These are phyloP conservation scores for Eremophila alpestris DNA, from an alignment of 2,797 vertebrate species.

Conservation along the genomic window DNA sequence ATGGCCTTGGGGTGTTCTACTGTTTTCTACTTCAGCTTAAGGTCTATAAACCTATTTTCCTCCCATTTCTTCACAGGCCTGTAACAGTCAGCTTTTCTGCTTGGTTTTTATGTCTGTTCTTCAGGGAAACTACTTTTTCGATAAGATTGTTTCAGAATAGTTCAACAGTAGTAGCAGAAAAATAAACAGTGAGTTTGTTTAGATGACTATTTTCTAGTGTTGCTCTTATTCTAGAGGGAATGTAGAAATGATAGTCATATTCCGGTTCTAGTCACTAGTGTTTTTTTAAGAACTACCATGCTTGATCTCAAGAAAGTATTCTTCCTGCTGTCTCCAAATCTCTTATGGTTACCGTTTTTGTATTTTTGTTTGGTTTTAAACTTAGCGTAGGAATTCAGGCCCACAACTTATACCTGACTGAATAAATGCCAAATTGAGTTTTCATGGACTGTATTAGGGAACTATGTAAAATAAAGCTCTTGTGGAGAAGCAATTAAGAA, in stretches of 20 bases:
- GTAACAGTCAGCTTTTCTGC: background rate
- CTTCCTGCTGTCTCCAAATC: background rate
- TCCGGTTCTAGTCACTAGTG: background rate
- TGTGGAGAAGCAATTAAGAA: background rate
- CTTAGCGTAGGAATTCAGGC: background rate
- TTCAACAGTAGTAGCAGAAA: background rate
- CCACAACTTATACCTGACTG: background rate
- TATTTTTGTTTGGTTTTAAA: no score
- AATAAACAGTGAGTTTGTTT: background rate
- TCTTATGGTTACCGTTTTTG: background rate
- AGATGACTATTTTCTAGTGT: background rate
- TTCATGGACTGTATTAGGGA: background rate
- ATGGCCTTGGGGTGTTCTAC: background rate
- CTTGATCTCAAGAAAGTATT: background rate
- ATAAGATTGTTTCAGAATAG: background rate
- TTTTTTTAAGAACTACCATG: background rate
- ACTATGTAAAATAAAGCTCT: background rate
- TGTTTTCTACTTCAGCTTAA: background rate
- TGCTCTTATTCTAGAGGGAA: background rate
- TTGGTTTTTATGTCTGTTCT: background rate
- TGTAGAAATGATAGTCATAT: background rate
- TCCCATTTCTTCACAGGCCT: background rate
- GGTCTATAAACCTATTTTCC: background rate
- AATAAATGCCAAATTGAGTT: background rate
- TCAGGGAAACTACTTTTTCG: background rate